Evolutionary conservation across 2,113 vertebrate genomes (phyloP), one percentile per base, ranked within the genome.

Genomic region (Gymnogyps californianus): DNA sequence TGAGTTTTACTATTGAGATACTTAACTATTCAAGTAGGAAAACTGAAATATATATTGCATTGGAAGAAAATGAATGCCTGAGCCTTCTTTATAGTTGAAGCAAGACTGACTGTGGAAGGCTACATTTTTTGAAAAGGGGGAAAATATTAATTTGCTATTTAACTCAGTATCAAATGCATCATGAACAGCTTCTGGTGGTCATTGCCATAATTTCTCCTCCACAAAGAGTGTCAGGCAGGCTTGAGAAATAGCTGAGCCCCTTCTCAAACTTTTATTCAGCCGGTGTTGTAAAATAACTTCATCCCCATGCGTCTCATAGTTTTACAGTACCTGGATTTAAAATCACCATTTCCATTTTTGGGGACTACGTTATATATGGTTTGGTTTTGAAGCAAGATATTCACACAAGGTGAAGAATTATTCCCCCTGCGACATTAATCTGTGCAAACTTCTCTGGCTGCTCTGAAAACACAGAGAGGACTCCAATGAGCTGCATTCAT

Each of bases 1-100:
- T 3, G 74, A 72, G 81, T 96, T 97, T 96, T 97, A 93, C 91
- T 96, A 11, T 16, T 13, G 84, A 96, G 87, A 66, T 65, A 28
- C 65, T 91, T 85, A 85, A 72, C 89, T 58, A 42, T 95, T 93
- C 87, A 49, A 75, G 87, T 26, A 87, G 91, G 81, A 88, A 72
- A 93, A 82, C 49, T 61, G 91, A 54, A 84, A 93, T 93, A 80
- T 87, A 59, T 87, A 65, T 94, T 91, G 34, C 12, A 12, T 17
- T 34, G 76, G 81, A 38, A 87, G 83, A 7, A 84, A 87, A 79
- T 58, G 69, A 84, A 87, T 57, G 65, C 49, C 65, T 62, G 81
- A 89, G 22, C 67, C 24, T 29, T 7, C 69, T 93, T 94, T 69
- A 76, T 3, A 52, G 80, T 19, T 52, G 44, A 62, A 89, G 58